These are phyloP conservation scores for Coelopa frigida DNA, from an alignment of 1,140 invertebrate species.

Conservation along the genomic window DNA sequence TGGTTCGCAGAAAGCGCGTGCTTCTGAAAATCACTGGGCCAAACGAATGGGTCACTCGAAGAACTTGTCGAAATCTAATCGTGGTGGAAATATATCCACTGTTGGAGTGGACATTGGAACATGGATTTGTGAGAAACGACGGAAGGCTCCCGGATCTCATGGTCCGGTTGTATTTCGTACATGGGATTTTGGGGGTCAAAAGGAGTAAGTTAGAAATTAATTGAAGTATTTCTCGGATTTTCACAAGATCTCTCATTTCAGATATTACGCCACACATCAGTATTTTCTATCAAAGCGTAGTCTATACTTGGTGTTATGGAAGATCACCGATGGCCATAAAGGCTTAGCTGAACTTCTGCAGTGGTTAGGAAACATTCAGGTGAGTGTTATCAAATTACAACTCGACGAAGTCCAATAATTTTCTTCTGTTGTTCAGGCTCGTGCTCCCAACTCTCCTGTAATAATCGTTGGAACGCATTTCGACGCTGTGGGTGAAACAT, in stretches of 20 bases:
- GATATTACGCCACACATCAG: slow-evolving; percentile 95
- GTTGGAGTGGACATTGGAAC: slow-evolving; percentile 96
- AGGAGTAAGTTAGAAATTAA: slow-evolving; percentile 54
- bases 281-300: slow-evolving; percentile 96
- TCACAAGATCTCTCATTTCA: neutral
- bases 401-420: neutral
- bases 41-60: slow-evolving; percentile 84
- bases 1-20: slow-evolving; percentile 27
- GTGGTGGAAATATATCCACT: slow-evolving; percentile 73
- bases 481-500: slow-evolving; percentile 71
- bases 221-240: neutral
- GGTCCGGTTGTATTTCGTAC: slow-evolving; percentile 94
- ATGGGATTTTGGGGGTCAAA: slow-evolving; percentile 99
- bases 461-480: slow-evolving; percentile 93
- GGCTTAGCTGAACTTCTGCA: slow-evolving; percentile 86
- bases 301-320: slow-evolving; percentile 93
- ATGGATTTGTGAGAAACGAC: slow-evolving; percentile 83
- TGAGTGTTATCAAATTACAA: slow-evolving; percentile 29
- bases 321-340: slow-evolving; percentile 84
- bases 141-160: slow-evolving; percentile 53
- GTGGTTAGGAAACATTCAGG: slow-evolving; percentile 93
- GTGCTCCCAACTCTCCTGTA: slow-evolving; percentile 89
- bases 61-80: slow-evolving; percentile 28
- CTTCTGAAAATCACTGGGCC: slow-evolving; percentile 68
- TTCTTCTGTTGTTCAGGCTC: slow-evolving; percentile 52